Base-by-base conservation (phyloP, 1,140 invertebrate species). In the Yoshiicerus persimilis region DNA sequence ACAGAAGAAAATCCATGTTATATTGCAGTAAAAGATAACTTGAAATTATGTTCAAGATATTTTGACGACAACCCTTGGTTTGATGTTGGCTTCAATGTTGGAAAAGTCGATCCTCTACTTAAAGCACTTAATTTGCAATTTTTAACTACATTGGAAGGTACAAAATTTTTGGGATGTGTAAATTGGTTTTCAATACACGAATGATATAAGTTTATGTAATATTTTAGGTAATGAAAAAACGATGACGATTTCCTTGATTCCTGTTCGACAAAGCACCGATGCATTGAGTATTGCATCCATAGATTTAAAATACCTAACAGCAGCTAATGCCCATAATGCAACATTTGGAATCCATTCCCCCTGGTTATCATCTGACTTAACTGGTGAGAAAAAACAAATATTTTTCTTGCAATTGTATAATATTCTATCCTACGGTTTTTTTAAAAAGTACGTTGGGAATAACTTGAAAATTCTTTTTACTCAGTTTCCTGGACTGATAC, bases 1-100 rank as follows among this genome's bases (percentile, higher is more conserved):
- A 56, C 16, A n/a, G 5, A 16, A n/a, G 0, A 56, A 56, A n/a
- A n/a, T 16, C 6, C n/a, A n/a, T n/a, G n/a, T 0, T n/a, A 16
- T 1, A n/a, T n/a, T 1, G 47, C 3, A 4, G 4, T 5, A 2
- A 6, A n/a, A n/a, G 0, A n/a, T n/a, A n/a, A 6, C n/a, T 5
- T 56, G 47, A 56, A 56, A 20, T n/a, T 5, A n/a, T 56, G 47
- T n/a, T n/a, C 0, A 5, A 56, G n/a, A 56, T n/a, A n/a, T n/a
- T n/a, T n/a, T n/a, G n/a, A n/a, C n/a, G n/a, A n/a, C n/a, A n/a
- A n/a, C n/a, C n/a, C n/a, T n/a, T n/a, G n/a, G 6, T n/a, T n/a
- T n/a, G n/a, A n/a, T n/a, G n/a, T n/a, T 56, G 13, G 13, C 5
- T 56, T 56, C 2, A 0, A 1, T 5, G n/a, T 5, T 2, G 6